Conservation (phyloP, 2,797 vertebrate species). For the Selene dorsalis region DNA sequence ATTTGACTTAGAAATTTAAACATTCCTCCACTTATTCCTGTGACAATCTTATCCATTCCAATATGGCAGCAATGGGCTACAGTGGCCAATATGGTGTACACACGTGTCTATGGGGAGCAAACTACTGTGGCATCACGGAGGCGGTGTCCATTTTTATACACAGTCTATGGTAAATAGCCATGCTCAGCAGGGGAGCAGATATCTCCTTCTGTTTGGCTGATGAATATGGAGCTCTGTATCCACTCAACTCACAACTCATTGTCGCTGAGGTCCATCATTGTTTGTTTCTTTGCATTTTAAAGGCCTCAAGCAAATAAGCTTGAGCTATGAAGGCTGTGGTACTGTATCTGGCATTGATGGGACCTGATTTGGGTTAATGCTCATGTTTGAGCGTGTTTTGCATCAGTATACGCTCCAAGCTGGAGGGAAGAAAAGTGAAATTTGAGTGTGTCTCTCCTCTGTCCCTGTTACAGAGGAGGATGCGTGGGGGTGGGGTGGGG, state of each 20-base stretch:
- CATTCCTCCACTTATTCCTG: too few species aligned
- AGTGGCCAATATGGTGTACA: too few species aligned
- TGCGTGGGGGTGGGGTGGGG: constrained; percentile 28
- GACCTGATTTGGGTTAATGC: background rate
- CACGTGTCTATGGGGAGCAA: too few species aligned
- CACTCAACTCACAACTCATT: background rate
- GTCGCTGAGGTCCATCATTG: too few species aligned
- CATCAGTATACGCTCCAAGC: background rate
- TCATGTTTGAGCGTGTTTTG: background rate
- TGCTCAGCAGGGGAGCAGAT: too few species aligned
- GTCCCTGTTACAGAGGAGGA: constrained; percentile 5
- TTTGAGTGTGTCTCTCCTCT: background rate
- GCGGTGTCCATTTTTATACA: too few species aligned
- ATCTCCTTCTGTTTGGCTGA: background rate
- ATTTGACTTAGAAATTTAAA: too few species aligned
- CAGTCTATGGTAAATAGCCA: background rate
- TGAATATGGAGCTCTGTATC: background rate
- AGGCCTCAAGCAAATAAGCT: background rate
- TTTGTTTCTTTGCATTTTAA: too few species aligned
- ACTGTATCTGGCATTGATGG: background rate
- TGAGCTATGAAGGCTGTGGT: background rate
- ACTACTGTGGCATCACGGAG: too few species aligned
- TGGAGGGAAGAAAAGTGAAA: constrained; percentile 15
- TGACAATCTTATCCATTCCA: too few species aligned
- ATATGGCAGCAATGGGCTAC: too few species aligned